Conservation (phyloP, 2,113 vertebrate genomes). For the Geococcyx californianus region DNA sequence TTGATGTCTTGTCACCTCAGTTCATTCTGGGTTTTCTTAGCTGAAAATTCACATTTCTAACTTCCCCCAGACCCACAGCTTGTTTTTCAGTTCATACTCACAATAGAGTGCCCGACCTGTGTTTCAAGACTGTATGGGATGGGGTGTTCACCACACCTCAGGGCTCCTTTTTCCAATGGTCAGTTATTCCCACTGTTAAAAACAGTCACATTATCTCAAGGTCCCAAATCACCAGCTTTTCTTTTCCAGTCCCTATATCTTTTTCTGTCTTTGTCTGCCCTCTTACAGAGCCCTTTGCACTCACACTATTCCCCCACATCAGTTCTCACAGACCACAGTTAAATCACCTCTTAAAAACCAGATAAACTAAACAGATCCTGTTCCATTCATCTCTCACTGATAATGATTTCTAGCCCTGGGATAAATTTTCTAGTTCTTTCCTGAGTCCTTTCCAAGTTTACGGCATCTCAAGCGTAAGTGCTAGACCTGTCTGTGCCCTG, state of each 20-base stretch:
- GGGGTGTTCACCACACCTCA: background rate
- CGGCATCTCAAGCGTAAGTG: background rate
- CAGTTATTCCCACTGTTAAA: constrained; percentile 53
- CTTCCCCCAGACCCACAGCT: background rate
- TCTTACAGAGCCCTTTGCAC: constrained; percentile 45
- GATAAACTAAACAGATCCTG: constrained; percentile 54
- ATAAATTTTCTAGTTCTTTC: constrained; percentile 18
- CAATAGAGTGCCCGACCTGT: background rate
- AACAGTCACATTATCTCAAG: constrained; percentile 50
- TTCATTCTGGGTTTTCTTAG: background rate
- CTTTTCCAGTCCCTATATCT: constrained; percentile 1
- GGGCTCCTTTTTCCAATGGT: background rate
- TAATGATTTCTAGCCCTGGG: constrained; percentile 49
- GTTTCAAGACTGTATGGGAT: background rate
- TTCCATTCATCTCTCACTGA: constrained; percentile 7
- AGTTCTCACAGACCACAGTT: constrained; percentile 42
- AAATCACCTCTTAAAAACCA: constrained; percentile 61
- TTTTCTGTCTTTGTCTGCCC: constrained; percentile 36
- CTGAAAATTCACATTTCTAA: background rate
- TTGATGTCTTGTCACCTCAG: background rate
- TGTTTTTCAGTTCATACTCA: background rate
- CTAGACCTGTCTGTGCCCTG: background rate
- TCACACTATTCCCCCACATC: background rate
- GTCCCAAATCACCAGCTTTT: background rate
- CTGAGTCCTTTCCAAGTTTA: constrained; percentile 18